Percentiles rank a stretch among this genome's conserved stretches.
These are phyloP conservation scores for Austrofundulus limnaeus DNA, from an alignment of 2,113 vertebrate species.

Conservation along the genomic window DNA sequence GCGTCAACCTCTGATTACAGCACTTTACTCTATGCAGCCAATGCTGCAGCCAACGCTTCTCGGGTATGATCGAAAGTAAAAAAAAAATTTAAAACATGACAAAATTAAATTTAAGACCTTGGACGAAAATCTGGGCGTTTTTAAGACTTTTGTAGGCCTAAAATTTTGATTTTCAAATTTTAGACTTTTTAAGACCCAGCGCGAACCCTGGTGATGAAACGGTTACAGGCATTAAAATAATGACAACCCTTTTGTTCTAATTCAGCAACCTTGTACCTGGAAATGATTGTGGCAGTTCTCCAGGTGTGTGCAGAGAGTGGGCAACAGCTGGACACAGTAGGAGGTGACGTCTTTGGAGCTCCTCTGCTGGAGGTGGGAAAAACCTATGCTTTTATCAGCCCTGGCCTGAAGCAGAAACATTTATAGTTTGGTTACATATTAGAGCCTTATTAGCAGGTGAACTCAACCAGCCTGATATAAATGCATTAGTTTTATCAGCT, in stretches of 20 bases:
- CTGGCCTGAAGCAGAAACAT: constrained; percentile 74
- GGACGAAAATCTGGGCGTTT: too few species aligned
- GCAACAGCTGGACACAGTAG: constrained; percentile 81
- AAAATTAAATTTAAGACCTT: too few species aligned
- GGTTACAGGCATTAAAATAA: background rate
- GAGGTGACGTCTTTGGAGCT: constrained; percentile 81
- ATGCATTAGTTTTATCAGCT: too few species aligned
- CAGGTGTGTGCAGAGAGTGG: constrained; percentile 89
- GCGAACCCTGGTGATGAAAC: too few species aligned
- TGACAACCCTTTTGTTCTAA: background rate
- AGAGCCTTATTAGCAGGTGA: background rate
- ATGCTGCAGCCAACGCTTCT: too few species aligned
- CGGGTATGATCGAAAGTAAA: too few species aligned
- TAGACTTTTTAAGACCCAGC: too few species aligned
- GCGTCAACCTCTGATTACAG: too few species aligned
- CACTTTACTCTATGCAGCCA: too few species aligned
- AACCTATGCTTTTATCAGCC: constrained; percentile 83
- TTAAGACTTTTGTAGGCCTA: too few species aligned
- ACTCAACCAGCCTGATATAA: background rate
- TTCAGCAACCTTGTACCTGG: constrained; percentile 79
- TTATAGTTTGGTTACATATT: background rate
- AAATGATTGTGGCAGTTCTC: constrained; percentile 97
- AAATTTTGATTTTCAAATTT: too few species aligned
- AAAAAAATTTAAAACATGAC: too few species aligned
- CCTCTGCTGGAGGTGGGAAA: constrained; percentile 89